Base-by-base conservation (phyloP, 2,888 invertebrate species). In the Mesoligia furuncula region DNA sequence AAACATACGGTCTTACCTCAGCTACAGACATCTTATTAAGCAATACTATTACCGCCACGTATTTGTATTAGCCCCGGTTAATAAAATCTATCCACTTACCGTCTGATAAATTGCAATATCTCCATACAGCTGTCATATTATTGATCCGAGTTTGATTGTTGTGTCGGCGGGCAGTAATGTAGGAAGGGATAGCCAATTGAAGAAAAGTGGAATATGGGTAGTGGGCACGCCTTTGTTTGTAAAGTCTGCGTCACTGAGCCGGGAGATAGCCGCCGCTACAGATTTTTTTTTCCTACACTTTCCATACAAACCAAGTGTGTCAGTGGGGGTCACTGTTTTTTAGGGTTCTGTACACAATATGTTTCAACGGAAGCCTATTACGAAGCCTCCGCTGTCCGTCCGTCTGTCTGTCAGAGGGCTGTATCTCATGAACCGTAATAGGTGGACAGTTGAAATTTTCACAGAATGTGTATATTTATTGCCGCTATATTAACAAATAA, bases 141-240 rank as follows among this genome's bases (percentile, higher is more conserved):
- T 81, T 85, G 73, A 76, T 81, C 45, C 27, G 31, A 57, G 24
- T 81, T 66, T 85, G 62, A 83, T 73, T 66, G 62, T 69, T 73
- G 54, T 75, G 72, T 31, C 36, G 31, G 24, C n/a, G 27, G n/a
- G 54, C 57, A 64, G 31, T 75, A 78, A 73, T 70, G 45, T 39
- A 45, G 66, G 74, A 68, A 65, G 66, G 39, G 73, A 61, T 71
- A 39, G 65, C 9, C 73, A 75, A 79, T 83, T 79, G 66, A 66
- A 62, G 51, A 62, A 71, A 86, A 71, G 45, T 77, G 24, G 51
- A 31, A 72, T 75, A 57, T 39, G 24, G 66, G n/a, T 9, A 36
- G 17, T 27, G 31, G 51, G 54, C 79, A 73, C 73, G 45, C 59
- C 78, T 78, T 80, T 74, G 36, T 77, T 31, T 57, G 27, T 68